Percentiles rank a stretch among this genome's conserved stretches.
Evolutionary conservation across 2,113 vertebrate species (phyloP).

Genomic region (Calyptomena viridis): DNA sequence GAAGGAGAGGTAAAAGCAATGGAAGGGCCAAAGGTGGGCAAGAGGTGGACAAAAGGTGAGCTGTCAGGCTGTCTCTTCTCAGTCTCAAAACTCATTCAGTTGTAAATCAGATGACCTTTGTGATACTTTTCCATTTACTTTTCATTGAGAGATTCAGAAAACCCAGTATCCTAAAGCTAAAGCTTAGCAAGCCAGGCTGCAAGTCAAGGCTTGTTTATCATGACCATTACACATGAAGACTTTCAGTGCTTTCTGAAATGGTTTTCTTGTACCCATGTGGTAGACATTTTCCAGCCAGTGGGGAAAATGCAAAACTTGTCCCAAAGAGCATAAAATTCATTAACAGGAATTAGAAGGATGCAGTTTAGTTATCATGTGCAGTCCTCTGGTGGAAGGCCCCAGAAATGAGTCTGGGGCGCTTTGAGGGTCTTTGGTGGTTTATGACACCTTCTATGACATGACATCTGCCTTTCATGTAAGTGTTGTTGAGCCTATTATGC

Average conservation of each 20-base stretch:
- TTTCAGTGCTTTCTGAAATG: background rate
- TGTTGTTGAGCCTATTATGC: background rate
- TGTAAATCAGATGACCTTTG: background rate
- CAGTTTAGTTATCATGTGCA: background rate
- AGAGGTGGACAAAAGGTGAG: background rate
- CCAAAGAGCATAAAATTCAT: background rate
- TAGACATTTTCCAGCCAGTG: background rate
- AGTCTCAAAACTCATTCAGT: background rate
- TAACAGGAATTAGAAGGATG: background rate
- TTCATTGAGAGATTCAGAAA: background rate
- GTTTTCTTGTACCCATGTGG: background rate
- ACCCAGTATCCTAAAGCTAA: background rate
- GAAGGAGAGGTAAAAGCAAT: background rate
- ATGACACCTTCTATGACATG: background rate
- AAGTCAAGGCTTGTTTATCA: background rate
- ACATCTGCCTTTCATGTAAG: background rate
- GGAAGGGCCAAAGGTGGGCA: background rate
- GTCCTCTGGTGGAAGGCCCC: background rate
- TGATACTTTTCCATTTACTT: background rate
- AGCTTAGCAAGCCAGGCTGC: background rate
- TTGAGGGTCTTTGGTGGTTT: background rate
- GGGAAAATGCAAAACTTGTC: background rate
- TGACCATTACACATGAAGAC: background rate
- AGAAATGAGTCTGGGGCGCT: background rate
- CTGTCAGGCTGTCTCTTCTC: background rate